Evolutionary conservation across 37 sponge, comb jelly and placozoan genomes (phyloP).

Genomic region (Mnemiopsis leidyi): DNA sequence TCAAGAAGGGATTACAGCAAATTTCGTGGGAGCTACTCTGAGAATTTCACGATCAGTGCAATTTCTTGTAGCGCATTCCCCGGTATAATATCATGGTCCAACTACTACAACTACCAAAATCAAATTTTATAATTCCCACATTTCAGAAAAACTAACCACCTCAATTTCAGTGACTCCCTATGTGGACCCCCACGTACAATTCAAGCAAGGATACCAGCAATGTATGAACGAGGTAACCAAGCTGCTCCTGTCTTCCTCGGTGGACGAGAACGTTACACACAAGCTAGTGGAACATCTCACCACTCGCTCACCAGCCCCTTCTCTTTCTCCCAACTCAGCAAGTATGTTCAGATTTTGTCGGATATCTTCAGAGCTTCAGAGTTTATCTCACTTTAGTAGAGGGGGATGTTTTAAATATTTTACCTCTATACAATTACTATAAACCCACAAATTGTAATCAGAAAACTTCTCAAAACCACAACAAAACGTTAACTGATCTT

Average conservation of each 20-base stretch:
- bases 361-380: no score
- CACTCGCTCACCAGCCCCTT: not conserved
- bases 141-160: conserved; percentile 18
- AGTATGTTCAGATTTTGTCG: no score
- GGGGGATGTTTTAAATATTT: no score
- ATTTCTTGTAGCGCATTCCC: not conserved
- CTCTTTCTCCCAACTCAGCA: not conserved
- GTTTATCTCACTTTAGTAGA: no score
- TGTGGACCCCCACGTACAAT: conserved; percentile 35
- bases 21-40: not conserved
- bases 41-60: not conserved
- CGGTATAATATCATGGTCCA: no score
- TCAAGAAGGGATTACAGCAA: not conserved
- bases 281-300: conserved; percentile 55
- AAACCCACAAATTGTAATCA: no score
- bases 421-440: no score
- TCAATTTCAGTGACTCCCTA: conserved; percentile 61
- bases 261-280: conserved; percentile 26
- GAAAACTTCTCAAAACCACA: no score
- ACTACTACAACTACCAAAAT: no score
- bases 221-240: conserved; percentile 51
- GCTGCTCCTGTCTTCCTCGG: not conserved
- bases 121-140: no score
- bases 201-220: conserved; percentile 57
- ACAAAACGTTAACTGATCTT: no score